A percentile compares a stretch with the other conserved stretches of the same genome.
Evolutionary conservation across 2,888 invertebrate species (phyloP).

Genomic region (Epirrhoe tristata): DNA sequence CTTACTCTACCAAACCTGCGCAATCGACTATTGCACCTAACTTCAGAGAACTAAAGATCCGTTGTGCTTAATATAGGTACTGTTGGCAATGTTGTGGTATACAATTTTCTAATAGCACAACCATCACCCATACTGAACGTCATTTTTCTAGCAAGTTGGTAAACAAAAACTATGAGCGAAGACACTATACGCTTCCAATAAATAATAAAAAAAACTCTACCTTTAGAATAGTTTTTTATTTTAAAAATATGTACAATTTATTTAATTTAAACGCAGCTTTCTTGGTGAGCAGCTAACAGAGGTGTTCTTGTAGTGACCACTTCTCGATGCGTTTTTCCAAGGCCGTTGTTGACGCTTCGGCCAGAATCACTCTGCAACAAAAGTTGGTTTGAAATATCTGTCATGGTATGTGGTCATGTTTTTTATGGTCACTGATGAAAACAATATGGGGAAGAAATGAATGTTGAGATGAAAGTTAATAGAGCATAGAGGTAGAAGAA

Average conservation of each 20-base stretch:
- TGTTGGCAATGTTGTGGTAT: neutral
- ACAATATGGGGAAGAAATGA: too few relatives aligned
- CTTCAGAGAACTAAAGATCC: too few relatives aligned
- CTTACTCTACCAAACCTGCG: too few relatives aligned
- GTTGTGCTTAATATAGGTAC: too few relatives aligned
- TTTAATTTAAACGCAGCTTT: slow-evolving; percentile 86
- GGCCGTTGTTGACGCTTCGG: slow-evolving; percentile 67
- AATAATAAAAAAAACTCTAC: slow-evolving; percentile 16
- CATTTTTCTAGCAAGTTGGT: neutral
- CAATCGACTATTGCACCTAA: too few relatives aligned
- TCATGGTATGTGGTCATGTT: neutral
- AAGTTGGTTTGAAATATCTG: slow-evolving; percentile 13
- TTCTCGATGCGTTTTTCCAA: slow-evolving; percentile 76
- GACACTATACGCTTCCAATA: neutral
- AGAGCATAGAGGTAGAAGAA: too few relatives aligned
- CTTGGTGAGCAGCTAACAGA: slow-evolving; percentile 87
- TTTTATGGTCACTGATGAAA: too few relatives aligned
- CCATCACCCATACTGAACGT: neutral
- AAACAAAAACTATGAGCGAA: neutral
- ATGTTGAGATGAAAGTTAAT: too few relatives aligned
- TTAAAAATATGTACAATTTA: slow-evolving; percentile 33
- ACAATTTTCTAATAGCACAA: neutral
- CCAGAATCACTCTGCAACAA: slow-evolving; percentile 70
- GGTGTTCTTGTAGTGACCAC: slow-evolving; percentile 90
- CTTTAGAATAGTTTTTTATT: slow-evolving; percentile 21